Evolutionary conservation across 1,140 invertebrate species (phyloP).

Genomic region (Danaus melanippus): DNA sequence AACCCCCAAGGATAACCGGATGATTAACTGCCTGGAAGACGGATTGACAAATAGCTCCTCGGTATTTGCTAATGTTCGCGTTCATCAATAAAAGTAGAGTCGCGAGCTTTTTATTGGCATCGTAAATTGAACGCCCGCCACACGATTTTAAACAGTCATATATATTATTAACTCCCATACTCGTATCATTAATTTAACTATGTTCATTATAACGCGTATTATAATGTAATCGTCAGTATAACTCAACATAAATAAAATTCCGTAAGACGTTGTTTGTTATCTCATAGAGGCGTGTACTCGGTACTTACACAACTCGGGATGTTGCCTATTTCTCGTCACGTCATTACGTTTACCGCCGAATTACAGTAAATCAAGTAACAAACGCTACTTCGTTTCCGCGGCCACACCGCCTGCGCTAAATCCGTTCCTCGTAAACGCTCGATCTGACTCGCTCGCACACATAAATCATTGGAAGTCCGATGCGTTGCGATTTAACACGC

Average conservation of each 20-base stretch:
- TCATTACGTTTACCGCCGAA: conserved; percentile 40
- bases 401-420: conserved; percentile 48
- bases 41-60: conserved; percentile 68
- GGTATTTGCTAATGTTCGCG: conserved; percentile 61
- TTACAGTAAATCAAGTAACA: conserved; percentile 46
- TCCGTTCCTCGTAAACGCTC: conserved; percentile 50
- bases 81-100: conserved; percentile 56
- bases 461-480: conserved; percentile 62
- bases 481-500: conserved; percentile 56
- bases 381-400: conserved; percentile 41
- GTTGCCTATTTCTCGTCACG: conserved; percentile 34
- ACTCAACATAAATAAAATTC: neutral
- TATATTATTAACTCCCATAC: no score
- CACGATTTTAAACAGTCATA: no score
- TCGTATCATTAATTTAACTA: no score
- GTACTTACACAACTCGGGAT: conserved; percentile 16
- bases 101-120: conserved; percentile 20
- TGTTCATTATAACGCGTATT: conserved; percentile 3
- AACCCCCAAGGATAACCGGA: conserved; percentile 42
- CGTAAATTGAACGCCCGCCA: conserved; percentile 8
- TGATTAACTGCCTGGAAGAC: conserved; percentile 66
- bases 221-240: neutral
- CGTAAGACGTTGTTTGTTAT: conserved; percentile 16
- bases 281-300: conserved; percentile 11
- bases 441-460: conserved; percentile 46